A percentile compares a stretch with the other conserved stretches of the same genome.
Conservation (phyloP, 2,113 vertebrate genomes). For the Sula dactylatra region DNA sequence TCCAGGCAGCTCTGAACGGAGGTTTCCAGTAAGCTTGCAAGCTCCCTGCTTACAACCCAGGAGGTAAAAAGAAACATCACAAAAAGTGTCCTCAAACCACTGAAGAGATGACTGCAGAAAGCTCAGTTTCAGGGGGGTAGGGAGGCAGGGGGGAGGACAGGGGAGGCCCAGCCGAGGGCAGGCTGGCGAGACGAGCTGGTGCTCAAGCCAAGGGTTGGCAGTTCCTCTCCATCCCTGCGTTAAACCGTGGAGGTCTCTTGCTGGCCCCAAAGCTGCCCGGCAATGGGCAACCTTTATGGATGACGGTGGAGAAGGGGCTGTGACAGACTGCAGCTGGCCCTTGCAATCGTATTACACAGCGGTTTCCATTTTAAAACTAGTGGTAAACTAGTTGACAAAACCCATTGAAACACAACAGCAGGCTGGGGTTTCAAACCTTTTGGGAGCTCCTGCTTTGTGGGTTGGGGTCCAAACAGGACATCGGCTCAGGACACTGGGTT, state of each 20-base stretch:
- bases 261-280: background rate
- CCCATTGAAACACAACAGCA: background rate
- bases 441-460: background rate
- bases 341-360: fast-evolving
- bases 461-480: background rate
- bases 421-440: background rate
- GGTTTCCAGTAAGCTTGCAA: background rate
- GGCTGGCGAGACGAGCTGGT: background rate
- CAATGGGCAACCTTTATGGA: fast-evolving
- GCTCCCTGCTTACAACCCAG: background rate
- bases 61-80: background rate
- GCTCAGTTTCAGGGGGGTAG: background rate
- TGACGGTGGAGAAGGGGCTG: background rate
- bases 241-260: fast-evolving
- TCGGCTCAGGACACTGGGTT: background rate
- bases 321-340: background rate
- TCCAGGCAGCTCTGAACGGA: background rate
- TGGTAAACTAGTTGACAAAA: background rate
- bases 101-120: background rate
- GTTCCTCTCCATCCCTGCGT: background rate
- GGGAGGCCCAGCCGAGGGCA: background rate
- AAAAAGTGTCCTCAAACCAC: background rate
- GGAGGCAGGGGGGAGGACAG: background rate
- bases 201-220: background rate
- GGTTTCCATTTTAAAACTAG: background rate